Evolutionary conservation across 2,113 vertebrate species (phyloP), one percentile per base, ranked within the genome.

Genomic region (Gavia stellata): DNA sequence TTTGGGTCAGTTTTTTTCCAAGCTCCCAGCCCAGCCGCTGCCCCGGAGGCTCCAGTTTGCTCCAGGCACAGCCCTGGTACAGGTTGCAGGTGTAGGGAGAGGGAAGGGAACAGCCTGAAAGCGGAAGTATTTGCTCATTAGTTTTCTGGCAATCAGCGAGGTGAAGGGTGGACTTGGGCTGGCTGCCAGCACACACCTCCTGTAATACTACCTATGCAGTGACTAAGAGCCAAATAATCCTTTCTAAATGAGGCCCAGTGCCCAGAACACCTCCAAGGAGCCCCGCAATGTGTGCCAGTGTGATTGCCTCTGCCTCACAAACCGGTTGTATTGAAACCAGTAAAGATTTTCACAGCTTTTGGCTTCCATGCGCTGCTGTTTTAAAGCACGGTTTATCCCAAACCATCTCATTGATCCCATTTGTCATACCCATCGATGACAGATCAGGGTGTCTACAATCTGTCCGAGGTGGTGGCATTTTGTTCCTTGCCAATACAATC

Each of bases 71-170:
- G 72, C 49, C 65, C 34, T 7, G 68, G n/a, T n/a, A 16, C 55
- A 5, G 23, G 63, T 23, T 24, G 38, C 70, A 90, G 89, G 82
- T 94, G 40, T 14, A 24, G 36, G 59, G 36, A 79, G 77, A 88
- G 75, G 92, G 95, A 78, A 94, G 87, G 94, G 95, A 81, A 74
- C 71, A 63, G 49, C 24, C 40, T 55, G 86, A 9, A 93, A 84
- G 88, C 24, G 78, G 96, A 97, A 97, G 68, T 85, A 14, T 94
- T 94, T 83, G 70, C 68, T 96, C 79, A 13, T 55, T 88, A 52
- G 17, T 50, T 90, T 85, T 92, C 71, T 95, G 68, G 81, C 92
- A 55, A 8, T 4, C 70, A 50, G 73, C 23, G 16, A 82, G 23
- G 70, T 31, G 40, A 56, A 44, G 78, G 73, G 73, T 66, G 91